Conservation (phyloP, 2,113 vertebrate species). For the Anthoscopus minutus region DNA sequence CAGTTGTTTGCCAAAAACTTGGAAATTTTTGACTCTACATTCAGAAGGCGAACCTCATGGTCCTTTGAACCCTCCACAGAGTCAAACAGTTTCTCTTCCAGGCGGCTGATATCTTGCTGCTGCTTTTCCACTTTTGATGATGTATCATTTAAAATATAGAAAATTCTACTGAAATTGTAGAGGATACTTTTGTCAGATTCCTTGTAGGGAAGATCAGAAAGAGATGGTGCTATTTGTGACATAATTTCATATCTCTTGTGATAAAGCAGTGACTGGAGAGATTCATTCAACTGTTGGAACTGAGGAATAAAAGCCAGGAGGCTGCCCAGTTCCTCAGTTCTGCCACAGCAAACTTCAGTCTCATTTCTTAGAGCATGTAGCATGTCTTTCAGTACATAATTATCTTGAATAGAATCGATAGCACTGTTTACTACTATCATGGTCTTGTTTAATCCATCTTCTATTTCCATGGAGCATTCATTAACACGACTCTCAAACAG, state of each 20-base stretch:
- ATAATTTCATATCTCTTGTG: neutral
- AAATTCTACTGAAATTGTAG: conserved; percentile 41
- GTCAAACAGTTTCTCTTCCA: conserved; percentile 52
- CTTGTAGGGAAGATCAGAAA: neutral
- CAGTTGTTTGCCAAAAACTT: conserved; percentile 60
- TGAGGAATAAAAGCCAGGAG: conserved; percentile 60
- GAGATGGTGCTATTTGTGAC: conserved; percentile 1
- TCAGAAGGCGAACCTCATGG: conserved; percentile 62
- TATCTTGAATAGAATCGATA: conserved; percentile 75
- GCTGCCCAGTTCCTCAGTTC: conserved; percentile 49
- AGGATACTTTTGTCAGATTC: neutral
- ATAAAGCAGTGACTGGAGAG: conserved; percentile 48
- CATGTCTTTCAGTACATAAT: conserved; percentile 61
- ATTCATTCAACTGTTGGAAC: conserved; percentile 67
- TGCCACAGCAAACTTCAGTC: conserved; percentile 33
- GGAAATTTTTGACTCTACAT: conserved; percentile 68
- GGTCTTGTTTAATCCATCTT: conserved; percentile 79
- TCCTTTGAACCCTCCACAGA: conserved; percentile 14
- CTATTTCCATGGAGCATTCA: conserved; percentile 67
- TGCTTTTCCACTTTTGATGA: conserved; percentile 35
- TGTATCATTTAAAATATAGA: conserved; percentile 58
- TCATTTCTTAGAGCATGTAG: conserved; percentile 10
- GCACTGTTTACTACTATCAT: conserved; percentile 73
- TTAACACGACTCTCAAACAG: conserved; percentile 58
- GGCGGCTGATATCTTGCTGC: conserved; percentile 16